Base-by-base conservation (phyloP, 1,140 invertebrate species). In the Nasonia giraulti region DNA sequence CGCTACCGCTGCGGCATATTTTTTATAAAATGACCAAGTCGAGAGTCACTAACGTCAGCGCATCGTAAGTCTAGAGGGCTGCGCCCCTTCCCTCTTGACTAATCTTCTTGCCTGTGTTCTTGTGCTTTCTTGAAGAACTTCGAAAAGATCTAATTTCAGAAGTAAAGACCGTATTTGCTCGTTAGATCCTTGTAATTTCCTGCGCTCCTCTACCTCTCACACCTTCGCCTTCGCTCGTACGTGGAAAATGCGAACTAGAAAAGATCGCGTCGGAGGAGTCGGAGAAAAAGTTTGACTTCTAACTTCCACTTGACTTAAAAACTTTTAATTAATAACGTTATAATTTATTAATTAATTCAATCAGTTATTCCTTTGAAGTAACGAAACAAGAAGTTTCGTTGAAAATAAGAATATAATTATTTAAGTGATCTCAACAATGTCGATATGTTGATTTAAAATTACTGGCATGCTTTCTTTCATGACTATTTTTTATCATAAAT, bases 131-230 rank as follows among this genome's bases (percentile, higher is more conserved):
- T 23, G 1, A 31, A 17, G 12, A 78, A 78, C 47, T 78, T 62
- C 44, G 44, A 55, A 23, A 23, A 55, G 76, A 78, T 78, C 76
- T 78, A 78, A 78, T 78, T 78, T 78, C 47, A 78, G 47, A 55
- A 78, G 76, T 27, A 78, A 78, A 76, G 74, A 76, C n/a, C 74
- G 40, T 76, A 44, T 76, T 76, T 44, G 33, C 74, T 76, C 40
- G 40, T 76, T 20, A 40, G 74, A 76, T 76, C 74, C 40, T 4
- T 76, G 74, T 62, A 62, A 76, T 37, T 40, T 76, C 33, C 37
- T n/a, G 55, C n/a, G 14, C 55, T 62, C 17, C 12, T 50, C 47
- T 50, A 50, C 47, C 47, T 12, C 20, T 17, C 17, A n/a, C 20
- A 8, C 17, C 55, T 62, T 62, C 17, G 20, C 55, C 17, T n/a